Percentiles rank a stretch among this genome's conserved stretches.
Evolutionary conservation across 2,113 vertebrate species (phyloP).

Genomic region (Procavia capensis): DNA sequence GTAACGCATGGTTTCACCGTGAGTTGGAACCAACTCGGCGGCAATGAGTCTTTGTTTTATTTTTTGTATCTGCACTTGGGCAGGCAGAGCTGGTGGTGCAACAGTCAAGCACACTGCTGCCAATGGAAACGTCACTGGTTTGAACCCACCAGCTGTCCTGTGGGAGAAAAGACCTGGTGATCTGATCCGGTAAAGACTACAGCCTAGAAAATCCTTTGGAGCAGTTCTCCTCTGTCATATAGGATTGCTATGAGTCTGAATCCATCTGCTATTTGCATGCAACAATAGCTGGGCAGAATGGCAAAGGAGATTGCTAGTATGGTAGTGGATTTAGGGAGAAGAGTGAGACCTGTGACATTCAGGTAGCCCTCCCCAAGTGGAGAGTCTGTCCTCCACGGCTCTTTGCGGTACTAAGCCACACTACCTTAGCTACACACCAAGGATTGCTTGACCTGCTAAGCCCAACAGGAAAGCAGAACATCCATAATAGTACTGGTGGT

Average conservation of each 20-base stretch:
- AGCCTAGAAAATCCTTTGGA: not conserved
- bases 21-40: not conserved
- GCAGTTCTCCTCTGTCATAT: not conserved
- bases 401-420: not conserved
- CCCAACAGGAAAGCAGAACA: not conserved
- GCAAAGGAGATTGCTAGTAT: too few species aligned
- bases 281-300: not conserved
- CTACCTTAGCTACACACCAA: accelerated
- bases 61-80: not conserved
- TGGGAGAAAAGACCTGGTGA: not conserved
- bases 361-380: not conserved
- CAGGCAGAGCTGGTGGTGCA: not conserved
- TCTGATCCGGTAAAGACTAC: not conserved
- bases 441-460: not conserved
- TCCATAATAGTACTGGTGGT: not conserved
- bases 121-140: not conserved
- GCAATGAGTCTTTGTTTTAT: not conserved
- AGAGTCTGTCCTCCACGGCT: not conserved
- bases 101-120: not conserved
- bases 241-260: not conserved
- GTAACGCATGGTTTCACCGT: not conserved
- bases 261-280: not conserved
- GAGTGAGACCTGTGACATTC: not conserved
- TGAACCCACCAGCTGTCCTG: not conserved
- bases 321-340: not conserved